Evolutionary conservation across 2,888 invertebrate genomes (phyloP), one percentile per base, ranked within the genome.

Genomic region (Pyrgus malvae): DNA sequence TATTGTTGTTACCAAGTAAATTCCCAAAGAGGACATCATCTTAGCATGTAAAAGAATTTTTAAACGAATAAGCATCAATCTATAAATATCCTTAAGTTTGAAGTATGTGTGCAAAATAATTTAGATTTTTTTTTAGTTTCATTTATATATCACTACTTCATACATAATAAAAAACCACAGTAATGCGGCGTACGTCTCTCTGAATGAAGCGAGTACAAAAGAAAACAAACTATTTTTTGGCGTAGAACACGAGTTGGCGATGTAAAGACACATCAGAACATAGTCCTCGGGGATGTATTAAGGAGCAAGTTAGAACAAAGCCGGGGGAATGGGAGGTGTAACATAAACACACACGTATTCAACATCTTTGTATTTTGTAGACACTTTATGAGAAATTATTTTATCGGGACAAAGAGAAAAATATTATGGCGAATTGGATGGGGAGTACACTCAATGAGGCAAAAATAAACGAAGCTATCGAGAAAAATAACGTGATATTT

Each of bases 251-350:
- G 44, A 51, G 35, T 51, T 44, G 23, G 21, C 8, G 12, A 25
- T 35, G 25, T 50, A 42, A 42, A 40, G 11, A 25, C 16, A 42
- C 33, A 23, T 16, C 31, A 23, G 29, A 25, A 19, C 8, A 8
- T 56, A 57, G 60, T 55, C 50, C 11, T n/a, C n/a, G 17, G 60
- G 55, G 61, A 60, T 40, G 42, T 55, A 59, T 62, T 61, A 60
- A 53, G 44, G 42, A 45, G 14, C 21, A 40, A 50, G 48, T 55
- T 48, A 48, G 17, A 49, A 48, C 53, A 62, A 54, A 33, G 55
- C 55, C 38, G 19, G 55, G 45, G 42, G 25, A 27, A 27, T 21
- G 31, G 4, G 33, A 46, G 16, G 46, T 46, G 46, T 35, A 33
- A 23, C 35, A 35, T 33, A 33, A 42, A 42, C 9, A 27, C 33